Evolutionary conservation across 1,140 invertebrate species (phyloP), one percentile per base, ranked within the genome.

Genomic region (Nasonia vitripennis): DNA sequence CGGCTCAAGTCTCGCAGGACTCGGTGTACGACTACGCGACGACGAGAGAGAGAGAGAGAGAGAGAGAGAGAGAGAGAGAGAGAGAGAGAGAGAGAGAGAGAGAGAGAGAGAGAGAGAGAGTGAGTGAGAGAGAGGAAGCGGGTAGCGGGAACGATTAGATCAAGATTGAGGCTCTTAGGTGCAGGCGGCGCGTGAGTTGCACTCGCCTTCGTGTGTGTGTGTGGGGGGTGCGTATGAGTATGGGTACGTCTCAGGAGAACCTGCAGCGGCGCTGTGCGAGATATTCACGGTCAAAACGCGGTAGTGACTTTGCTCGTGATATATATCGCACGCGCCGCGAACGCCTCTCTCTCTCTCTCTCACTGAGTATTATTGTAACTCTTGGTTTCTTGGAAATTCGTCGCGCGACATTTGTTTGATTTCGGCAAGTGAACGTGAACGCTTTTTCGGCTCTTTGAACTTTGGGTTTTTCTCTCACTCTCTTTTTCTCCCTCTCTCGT

Each of bases 321-420:
- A 68, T 41, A 70, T 20, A 31, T 23, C 37, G 75, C 17, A 75
- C 55, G 62, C 89, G 82, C 87, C 83, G 86, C 74, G 87, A 89
- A 86, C 74, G 78, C 70, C 71, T 48, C 23, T 27, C 82, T 83
- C 88, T 45, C 37, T 62, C 71, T 45, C n/a, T 23, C 82, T 84
- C 88, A 37, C 34, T 62, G 5, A 68, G 87, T 91, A 91, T 90
- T 89, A 79, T 88, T 88, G 83, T 89, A 88, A 86, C 87, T 81
- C 78, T 73, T 41, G 62, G 83, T 80, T 89, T 89, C 86, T 87
- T 23, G 71, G 73, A 34, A 89, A 55, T 87, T 81, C 12, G 27
- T 37, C 55, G 78, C 23, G 34, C 41, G 55, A 37, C 34, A 83
- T 83, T 82, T 83, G 78, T 67, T 83, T 70, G 73, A 41, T 74